Percentiles rank a stretch among this genome's conserved stretches.
Evolutionary conservation across 2,888 invertebrate genomes (phyloP).

Genomic region (Rotaria magnacalcarata): DNA sequence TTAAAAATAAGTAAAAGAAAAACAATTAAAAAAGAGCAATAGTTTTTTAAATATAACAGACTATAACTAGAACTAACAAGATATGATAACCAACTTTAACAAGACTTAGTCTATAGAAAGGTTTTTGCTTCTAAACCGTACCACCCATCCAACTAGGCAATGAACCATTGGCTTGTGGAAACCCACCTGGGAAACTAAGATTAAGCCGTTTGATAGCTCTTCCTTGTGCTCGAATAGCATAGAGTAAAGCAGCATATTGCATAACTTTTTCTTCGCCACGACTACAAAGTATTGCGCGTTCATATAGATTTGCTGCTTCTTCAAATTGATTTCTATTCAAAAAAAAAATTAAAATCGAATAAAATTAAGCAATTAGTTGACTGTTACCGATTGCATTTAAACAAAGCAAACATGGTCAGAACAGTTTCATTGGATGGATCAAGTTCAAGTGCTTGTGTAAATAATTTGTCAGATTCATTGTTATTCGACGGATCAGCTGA

Average conservation of each 20-base stretch:
- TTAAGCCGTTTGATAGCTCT: not conserved
- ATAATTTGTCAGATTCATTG: constrained; percentile 71
- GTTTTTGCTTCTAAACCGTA: not conserved
- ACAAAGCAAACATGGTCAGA: constrained; percentile 22
- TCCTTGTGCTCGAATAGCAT: constrained; percentile 34
- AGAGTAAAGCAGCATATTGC: constrained; percentile 15
- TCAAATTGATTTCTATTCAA: not conserved
- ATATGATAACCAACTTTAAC: not conserved
- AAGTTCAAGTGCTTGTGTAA: constrained; percentile 73
- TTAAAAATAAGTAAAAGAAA: not conserved
- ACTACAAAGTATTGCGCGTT: constrained; percentile 6
- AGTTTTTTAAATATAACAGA: not conserved
- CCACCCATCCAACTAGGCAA: constrained; percentile 1
- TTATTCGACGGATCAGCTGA: not conserved
- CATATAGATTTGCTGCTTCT: constrained; percentile 30
- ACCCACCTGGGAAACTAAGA: constrained; percentile 27
- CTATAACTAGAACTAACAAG: not conserved
- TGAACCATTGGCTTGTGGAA: not conserved
- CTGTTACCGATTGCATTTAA: constrained; percentile 13
- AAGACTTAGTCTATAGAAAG: too few relatives aligned
- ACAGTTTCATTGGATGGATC: constrained; percentile 72
- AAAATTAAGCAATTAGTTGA: not conserved
- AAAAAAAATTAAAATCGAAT: not conserved
- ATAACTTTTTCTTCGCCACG: constrained; percentile 17
- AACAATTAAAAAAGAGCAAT: not conserved